Conservation (phyloP, 2,888 invertebrate genomes). For the Cerastis rubricosa region DNA sequence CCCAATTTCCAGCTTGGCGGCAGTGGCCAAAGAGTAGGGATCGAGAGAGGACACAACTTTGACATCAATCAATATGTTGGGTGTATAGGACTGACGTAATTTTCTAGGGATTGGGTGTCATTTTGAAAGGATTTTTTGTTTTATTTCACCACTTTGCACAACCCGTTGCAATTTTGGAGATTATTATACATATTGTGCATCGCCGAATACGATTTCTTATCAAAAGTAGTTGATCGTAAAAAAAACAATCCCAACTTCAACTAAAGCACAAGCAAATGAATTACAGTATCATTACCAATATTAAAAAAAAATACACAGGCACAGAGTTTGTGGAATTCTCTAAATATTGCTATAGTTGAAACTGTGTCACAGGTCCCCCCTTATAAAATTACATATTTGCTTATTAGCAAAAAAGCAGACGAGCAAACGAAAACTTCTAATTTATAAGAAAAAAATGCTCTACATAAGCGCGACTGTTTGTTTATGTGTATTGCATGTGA, state of each 20-base stretch:
- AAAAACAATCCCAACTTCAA: too few species aligned
- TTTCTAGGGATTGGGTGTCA: background rate
- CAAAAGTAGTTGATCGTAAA: too few species aligned
- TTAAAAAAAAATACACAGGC: too few species aligned
- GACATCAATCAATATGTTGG: background rate
- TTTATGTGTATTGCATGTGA: background rate
- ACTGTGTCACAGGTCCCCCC: too few species aligned
- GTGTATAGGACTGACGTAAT: background rate
- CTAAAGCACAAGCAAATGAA: too few species aligned
- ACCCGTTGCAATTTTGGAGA: background rate
- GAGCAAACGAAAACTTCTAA: too few species aligned
- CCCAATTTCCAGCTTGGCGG: constrained; percentile 73
- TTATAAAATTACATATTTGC: too few species aligned
- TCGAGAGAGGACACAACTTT: constrained; percentile 28
- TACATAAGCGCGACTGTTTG: background rate
- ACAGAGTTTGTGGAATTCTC: too few species aligned
- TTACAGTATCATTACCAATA: too few species aligned
- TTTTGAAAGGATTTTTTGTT: background rate
- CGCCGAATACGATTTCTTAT: too few species aligned
- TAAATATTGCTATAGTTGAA: too few species aligned
- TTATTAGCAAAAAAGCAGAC: too few species aligned
- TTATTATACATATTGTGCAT: background rate
- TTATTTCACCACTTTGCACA: background rate
- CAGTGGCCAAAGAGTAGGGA: constrained; percentile 67
- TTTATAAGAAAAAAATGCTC: background rate